A percentile compares a stretch with the other conserved stretches of the same genome.
Evolutionary conservation across 2,113 vertebrate genomes (phyloP).

Genomic region (Gobius niger): DNA sequence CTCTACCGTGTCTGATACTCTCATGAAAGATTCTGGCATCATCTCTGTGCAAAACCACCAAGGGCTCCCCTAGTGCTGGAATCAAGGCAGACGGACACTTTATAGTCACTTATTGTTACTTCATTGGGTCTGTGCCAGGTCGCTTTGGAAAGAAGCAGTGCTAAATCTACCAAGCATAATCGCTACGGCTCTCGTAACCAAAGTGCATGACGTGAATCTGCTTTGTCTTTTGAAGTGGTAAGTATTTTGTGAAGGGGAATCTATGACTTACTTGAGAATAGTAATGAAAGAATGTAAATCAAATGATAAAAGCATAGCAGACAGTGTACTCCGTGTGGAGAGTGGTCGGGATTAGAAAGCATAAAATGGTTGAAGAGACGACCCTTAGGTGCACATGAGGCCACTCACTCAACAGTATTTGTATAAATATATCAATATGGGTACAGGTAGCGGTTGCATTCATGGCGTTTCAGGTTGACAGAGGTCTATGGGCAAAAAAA

Average conservation of each 20-base stretch:
- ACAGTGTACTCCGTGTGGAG: background rate
- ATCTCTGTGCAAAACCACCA: constrained; percentile 78
- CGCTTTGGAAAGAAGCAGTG: constrained; percentile 17
- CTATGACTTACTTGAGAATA: background rate
- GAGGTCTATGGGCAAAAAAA: too few species aligned
- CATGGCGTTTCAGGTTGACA: too few species aligned
- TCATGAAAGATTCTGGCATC: constrained; percentile 78
- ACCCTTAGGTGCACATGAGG: too few species aligned
- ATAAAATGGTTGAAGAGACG: too few species aligned
- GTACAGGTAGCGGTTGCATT: too few species aligned
- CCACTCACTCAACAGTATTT: too few species aligned
- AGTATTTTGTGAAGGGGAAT: constrained; percentile 9
- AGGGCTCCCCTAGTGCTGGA: constrained; percentile 75
- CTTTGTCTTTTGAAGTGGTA: background rate
- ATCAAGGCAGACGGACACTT: constrained; percentile 74
- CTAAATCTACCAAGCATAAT: constrained; percentile 16
- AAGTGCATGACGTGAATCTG: constrained; percentile 10
- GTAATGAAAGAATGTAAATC: background rate
- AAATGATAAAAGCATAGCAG: background rate
- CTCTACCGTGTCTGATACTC: constrained; percentile 78
- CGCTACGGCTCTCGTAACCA: constrained; percentile 9
- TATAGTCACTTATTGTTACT: constrained; percentile 33
- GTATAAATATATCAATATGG: too few species aligned
- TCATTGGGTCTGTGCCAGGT: background rate
- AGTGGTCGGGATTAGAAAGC: too few species aligned